Base-by-base conservation (phyloP, 2,797 vertebrate genomes). In the Lutjanus argentimaculatus region DNA sequence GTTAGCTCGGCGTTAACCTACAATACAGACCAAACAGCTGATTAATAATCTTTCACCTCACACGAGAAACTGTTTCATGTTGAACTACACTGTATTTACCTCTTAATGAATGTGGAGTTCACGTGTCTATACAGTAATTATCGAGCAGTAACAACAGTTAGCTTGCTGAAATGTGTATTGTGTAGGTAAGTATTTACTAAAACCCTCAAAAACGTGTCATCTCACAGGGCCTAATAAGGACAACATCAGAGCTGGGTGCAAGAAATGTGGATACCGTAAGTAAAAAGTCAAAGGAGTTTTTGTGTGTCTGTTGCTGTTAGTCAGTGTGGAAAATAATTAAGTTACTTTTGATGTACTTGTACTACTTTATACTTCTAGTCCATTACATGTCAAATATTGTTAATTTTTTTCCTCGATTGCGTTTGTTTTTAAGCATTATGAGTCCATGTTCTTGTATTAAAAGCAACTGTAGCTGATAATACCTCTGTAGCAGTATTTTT, bases 241-340 rank as follows among this genome's bases (percentile, higher is more conserved):
- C 93, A 99, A 96, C 87, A 98, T 99, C 82, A 95, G 98, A 94
- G 98, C 98, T 79, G 98, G 98, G 46, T 99, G 98, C 93, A 99
- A 99, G 91, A 98, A 99, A 93, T 99, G 98, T 89, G 98, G 98
- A 72, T 99, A 99, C 91, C 98, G 98, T 99, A 96, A 98, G 98
- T 98, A 88, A 84, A 75, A 42, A 15, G 17, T 21, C 45, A 5
- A 67, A 70, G 3, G 25, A 22, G 40, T 42, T 14, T 59, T 0
- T 62, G 13, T 30, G 0, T 43, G 5, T 64, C 5, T 45, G 1
- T 43, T 57, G 10, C 1, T 71, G 0, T 56, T 10, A 15, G 11
- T 51, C 30, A 36, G 30, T 3, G 5, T 36, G 30, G 30, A 36
- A 36, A 36, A 3, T 36, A 36, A 36, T 6, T 36, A 36, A 36